phyloP scores from a whole-genome alignment of 2,113 vertebrate genomes.

The Loxodonta africana region DNA sequence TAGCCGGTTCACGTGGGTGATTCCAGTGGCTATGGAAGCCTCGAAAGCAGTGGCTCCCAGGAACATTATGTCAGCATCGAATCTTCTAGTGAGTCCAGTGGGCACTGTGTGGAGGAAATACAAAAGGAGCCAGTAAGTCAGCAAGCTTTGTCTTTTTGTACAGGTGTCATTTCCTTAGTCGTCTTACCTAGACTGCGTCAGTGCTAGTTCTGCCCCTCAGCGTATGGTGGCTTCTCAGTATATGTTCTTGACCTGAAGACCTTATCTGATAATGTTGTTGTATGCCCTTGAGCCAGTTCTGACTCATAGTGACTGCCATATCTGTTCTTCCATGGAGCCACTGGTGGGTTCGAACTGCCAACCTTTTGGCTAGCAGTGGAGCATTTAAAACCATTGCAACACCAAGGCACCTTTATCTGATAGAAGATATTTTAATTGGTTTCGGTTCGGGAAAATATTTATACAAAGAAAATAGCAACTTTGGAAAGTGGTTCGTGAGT shows the following conservation, averaged over 20 bases:
- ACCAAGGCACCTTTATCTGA: neutral
- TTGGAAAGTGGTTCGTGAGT: neutral
- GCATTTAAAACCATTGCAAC: neutral
- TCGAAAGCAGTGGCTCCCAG: slow-evolving; percentile 93
- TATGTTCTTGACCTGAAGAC: too few species aligned
- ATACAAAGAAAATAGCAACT: neutral
- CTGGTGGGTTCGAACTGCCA: neutral
- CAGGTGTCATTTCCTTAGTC: accelerated
- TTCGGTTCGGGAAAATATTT: too few species aligned
- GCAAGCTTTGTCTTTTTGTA: neutral
- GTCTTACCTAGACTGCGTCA: accelerated
- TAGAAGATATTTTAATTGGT: neutral
- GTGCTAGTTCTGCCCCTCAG: accelerated
- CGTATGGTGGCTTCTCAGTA: accelerated
- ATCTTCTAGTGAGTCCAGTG: slow-evolving; percentile 93
- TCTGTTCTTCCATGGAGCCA: neutral
- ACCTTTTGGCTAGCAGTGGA: neutral
- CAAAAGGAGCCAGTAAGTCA: slow-evolving; percentile 81
- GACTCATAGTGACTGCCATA: neutral
- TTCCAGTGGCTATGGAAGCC: slow-evolving; percentile 94
- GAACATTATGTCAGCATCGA: slow-evolving; percentile 92
- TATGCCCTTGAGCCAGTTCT: neutral
- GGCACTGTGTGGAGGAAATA: slow-evolving; percentile 81
- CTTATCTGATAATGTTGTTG: neutral
- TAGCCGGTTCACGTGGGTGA: slow-evolving; percentile 93